A percentile compares a stretch with the other conserved stretches of the same genome.
Conservation (phyloP, 2,888 invertebrate species). For the Vesta saturnalis region DNA sequence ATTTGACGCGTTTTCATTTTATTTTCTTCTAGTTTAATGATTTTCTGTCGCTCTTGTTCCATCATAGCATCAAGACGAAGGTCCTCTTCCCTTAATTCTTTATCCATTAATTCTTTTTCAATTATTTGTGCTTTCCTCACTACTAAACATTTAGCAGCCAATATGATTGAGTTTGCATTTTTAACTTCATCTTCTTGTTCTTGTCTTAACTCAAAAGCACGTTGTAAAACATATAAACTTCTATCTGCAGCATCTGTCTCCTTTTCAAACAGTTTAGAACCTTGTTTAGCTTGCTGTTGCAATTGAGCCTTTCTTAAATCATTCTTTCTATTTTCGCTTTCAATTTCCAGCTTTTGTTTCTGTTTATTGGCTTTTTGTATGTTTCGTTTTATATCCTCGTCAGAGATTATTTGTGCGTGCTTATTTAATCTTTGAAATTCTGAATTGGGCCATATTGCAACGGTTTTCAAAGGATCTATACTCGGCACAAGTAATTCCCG, state of each 20-base stretch:
- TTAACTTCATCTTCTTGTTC: conserved; percentile 75
- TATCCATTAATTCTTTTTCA: conserved; percentile 68
- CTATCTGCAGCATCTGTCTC: conserved; percentile 65
- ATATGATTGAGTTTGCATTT: conserved; percentile 79
- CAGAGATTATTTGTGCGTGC: conserved; percentile 67
- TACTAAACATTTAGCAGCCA: conserved; percentile 86
- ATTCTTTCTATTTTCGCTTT: conserved; percentile 69
- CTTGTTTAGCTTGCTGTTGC: conserved; percentile 42
- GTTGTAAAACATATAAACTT: conserved; percentile 63
- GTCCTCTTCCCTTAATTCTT: conserved; percentile 68
- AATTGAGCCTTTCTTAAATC: conserved; percentile 41
- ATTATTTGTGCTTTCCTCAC: conserved; percentile 85
- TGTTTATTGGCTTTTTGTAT: conserved; percentile 61
- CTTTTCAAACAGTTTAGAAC: conserved; percentile 47
- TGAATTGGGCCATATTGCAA: conserved; percentile 68
- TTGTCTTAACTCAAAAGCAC: conserved; percentile 65
- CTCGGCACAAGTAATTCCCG: conserved; percentile 66
- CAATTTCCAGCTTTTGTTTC: conserved; percentile 64
- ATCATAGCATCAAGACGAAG: conserved; percentile 73
- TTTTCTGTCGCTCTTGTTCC: conserved; percentile 73
- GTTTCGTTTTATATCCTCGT: conserved; percentile 62
- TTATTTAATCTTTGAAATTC: conserved; percentile 70
- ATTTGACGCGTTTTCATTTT: conserved; percentile 60
- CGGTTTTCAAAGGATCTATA: conserved; percentile 64
- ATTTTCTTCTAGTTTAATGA: conserved; percentile 66